Conservation (phyloP, 2,113 vertebrate species). For the Eleginops maclovinus region DNA sequence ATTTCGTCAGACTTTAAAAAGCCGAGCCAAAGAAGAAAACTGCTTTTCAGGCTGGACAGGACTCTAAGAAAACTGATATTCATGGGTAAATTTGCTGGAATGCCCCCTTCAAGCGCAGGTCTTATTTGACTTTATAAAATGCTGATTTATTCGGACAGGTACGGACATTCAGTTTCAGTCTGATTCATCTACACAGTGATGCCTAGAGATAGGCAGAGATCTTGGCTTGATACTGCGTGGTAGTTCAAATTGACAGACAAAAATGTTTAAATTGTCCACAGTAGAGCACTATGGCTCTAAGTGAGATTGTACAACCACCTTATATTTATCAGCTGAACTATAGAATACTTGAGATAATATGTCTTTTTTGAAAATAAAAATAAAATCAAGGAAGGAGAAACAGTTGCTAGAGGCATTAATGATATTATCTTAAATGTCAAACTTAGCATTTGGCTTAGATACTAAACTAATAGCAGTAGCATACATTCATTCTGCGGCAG, state of each 20-base stretch:
- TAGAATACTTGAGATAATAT: neutral
- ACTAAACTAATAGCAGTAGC: no score
- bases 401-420: no score
- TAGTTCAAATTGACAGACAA: neutral
- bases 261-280: neutral
- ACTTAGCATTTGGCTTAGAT: no score
- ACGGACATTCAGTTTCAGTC: slow-evolving; percentile 5
- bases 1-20: neutral
- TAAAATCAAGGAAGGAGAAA: no score
- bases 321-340: neutral
- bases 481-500: no score
- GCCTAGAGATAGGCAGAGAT: slow-evolving; percentile 1
- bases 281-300: neutral
- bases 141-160: neutral
- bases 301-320: neutral
- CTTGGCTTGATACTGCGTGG: neutral
- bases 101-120: neutral
- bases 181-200: slow-evolving; percentile 12
- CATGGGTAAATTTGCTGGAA: neutral
- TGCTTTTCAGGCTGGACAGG: neutral
- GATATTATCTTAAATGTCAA: no score
- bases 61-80: neutral
- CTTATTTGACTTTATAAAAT: neutral
- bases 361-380: no score
- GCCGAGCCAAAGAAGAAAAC: neutral